Evolutionary conservation across 1,140 invertebrate species (phyloP).

Genomic region (Drosophila kurseongensis): DNA sequence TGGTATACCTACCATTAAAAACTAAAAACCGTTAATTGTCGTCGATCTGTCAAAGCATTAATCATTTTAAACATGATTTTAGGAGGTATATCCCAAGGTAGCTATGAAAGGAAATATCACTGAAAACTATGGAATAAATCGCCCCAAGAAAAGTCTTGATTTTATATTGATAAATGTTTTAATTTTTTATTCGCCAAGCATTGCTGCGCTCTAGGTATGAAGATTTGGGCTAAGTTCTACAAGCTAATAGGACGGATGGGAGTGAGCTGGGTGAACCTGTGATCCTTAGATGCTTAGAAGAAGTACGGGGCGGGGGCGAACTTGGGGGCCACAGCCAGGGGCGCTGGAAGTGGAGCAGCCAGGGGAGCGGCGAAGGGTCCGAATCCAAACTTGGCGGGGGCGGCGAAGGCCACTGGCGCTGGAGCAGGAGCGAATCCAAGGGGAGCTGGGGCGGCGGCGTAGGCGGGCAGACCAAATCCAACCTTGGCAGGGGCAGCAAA

Average conservation of each 20-base stretch:
- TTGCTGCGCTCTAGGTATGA: constrained; percentile 41
- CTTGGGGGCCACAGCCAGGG: constrained; percentile 63
- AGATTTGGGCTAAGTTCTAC: constrained; percentile 56
- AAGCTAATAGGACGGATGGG: constrained; percentile 45
- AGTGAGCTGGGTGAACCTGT: constrained; percentile 11
- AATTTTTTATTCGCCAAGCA: constrained; percentile 62
- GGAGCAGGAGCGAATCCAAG: constrained; percentile 50
- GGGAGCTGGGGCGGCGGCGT: constrained; percentile 47
- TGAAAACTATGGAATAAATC: no score
- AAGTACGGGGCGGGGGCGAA: constrained; percentile 66
- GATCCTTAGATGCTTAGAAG: constrained; percentile 48
- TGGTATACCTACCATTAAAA: no score
- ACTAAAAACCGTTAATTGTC: no score
- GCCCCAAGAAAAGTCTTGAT: neutral
- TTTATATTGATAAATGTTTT: constrained; percentile 6
- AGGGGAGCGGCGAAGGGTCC: constrained; percentile 67
- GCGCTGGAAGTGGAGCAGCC: constrained; percentile 59
- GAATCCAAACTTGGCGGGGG: constrained; percentile 63
- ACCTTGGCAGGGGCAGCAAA: constrained; percentile 45
- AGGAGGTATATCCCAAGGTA: neutral
- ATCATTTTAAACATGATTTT: neutral
- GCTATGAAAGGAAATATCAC: neutral
- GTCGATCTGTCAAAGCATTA: neutral
- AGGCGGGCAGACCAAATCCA: constrained; percentile 16
- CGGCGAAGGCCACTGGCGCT: constrained; percentile 66